phyloP scores from a whole-genome alignment of 2,888 invertebrate species.

The Endomychus coccineus region DNA sequence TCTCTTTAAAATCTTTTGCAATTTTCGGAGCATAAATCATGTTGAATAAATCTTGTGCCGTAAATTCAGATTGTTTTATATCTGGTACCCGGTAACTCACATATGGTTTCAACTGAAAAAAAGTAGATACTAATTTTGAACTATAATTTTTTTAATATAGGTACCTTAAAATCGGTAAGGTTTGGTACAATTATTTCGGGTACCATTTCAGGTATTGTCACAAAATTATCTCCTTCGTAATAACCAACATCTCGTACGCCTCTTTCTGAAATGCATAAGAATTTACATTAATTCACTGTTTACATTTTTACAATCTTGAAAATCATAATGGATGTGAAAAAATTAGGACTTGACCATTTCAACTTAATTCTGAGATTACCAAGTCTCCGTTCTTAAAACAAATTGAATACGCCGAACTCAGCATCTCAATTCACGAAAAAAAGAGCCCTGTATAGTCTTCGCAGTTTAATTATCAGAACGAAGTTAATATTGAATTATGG shows the following conservation, averaged over 20 bases:
- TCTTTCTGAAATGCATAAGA: constrained; percentile 46
- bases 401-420: too few relatives aligned
- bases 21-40: constrained; percentile 76
- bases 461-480: too few relatives aligned
- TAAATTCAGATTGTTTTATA: constrained; percentile 73
- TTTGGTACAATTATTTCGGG: constrained; percentile 92
- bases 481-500: too few relatives aligned
- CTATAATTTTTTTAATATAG: constrained; percentile 5
- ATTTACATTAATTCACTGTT: constrained; percentile 13
- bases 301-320: too few relatives aligned
- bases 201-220: constrained; percentile 75
- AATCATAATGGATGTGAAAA: too few relatives aligned
- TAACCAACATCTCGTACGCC: constrained; percentile 64
- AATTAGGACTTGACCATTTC: too few relatives aligned
- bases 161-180: constrained; percentile 65
- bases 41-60: constrained; percentile 74
- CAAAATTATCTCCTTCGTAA: constrained; percentile 48
- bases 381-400: too few relatives aligned
- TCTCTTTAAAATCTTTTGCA: constrained; percentile 61
- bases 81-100: constrained; percentile 80
- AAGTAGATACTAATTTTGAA: neutral
- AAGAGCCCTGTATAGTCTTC: too few relatives aligned
- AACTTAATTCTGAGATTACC: too few relatives aligned
- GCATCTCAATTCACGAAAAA: too few relatives aligned
- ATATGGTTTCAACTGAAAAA: constrained; percentile 76